These are phyloP conservation scores for Xyrichtys novacula DNA, from an alignment of 2,797 vertebrate species.

Conservation along the genomic window DNA sequence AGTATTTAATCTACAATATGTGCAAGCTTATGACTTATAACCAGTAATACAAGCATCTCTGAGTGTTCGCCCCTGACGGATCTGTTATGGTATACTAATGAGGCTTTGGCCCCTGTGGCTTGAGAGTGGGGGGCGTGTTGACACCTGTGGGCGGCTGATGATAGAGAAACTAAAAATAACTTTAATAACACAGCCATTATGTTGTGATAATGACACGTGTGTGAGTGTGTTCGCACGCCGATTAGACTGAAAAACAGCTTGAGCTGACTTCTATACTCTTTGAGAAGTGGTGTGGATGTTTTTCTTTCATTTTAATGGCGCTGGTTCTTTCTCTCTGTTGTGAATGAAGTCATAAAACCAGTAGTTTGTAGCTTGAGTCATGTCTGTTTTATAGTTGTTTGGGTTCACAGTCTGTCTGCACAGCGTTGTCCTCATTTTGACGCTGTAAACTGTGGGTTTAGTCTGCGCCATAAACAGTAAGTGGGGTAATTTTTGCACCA, in stretches of 20 bases:
- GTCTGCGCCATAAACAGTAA: slow-evolving; percentile 5
- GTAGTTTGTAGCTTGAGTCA: slow-evolving; percentile 13
- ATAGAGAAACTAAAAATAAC: slow-evolving; percentile 33
- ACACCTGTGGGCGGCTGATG: slow-evolving; percentile 29
- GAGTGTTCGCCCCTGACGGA: slow-evolving; percentile 29
- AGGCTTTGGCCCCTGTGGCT: slow-evolving; percentile 33
- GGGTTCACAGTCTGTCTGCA: slow-evolving; percentile 18
- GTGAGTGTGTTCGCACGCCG: neutral
- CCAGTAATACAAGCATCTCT: slow-evolving; percentile 32
- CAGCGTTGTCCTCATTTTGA: slow-evolving; percentile 15
- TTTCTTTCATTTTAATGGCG: neutral
- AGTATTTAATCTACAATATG: slow-evolving; percentile 11
- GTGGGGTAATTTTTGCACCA: neutral
- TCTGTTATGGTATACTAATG: slow-evolving; percentile 43
- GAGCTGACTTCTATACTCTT: neutral
- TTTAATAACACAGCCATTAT: slow-evolving; percentile 4
- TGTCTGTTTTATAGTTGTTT: slow-evolving; percentile 33
- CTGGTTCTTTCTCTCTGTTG: neutral
- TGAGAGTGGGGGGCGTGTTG: neutral
- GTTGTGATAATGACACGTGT: slow-evolving; percentile 6
- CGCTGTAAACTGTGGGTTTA: slow-evolving; percentile 3
- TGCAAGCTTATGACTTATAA: slow-evolving; percentile 33
- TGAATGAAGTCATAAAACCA: neutral
- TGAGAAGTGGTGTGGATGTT: neutral
- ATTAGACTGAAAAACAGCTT: slow-evolving; percentile 4